Evolutionary conservation across 92 coral and sea anemone species (phyloP), one percentile per base, ranked within the genome.

Genomic region (Ricordea florida): DNA sequence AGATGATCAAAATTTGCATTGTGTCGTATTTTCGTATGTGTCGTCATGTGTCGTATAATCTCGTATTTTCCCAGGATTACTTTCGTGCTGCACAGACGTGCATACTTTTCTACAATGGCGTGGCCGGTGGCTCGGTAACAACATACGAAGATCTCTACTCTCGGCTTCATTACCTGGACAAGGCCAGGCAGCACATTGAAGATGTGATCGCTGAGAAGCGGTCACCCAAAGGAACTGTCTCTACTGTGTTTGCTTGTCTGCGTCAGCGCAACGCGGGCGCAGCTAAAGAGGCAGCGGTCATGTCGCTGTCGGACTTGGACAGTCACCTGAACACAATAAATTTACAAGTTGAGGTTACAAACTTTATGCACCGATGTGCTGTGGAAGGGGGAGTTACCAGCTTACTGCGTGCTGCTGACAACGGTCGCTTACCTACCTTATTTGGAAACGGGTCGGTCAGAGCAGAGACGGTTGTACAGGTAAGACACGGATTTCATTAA

Each of bases 71-170:
- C 0, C 66, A 96, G 99, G 99, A 96, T 61, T 76, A 74, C 66
- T 96, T 96, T 69, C 97, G 99, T 20, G 99, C 99, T 17, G 97
- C 99, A 0, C 97, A 89, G 87, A 96, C 99, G 5, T 96, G 99
- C 35, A 96, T 92, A 48, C 90, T 87, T 56, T 96, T 96, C 86
- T 96, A 82, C 75, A 93, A 96, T 47, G 96, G 97, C 7, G 79
- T 66, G 14, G 87, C 97, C n/a, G 97, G 93, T 2, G 81, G 88
- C 0, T 36, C 82, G 4, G 92, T 86, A 13, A 62, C 96, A 26
- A 68, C 92, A 26, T 89, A 92, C 81, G 91, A 79, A 37, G 89
- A 93, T n/a, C 93, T 92, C 9, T 51, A 69, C 80, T 79, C 97
- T 27, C 85, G 99, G 5, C 89, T 90, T 22, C 85, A 93, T 32